Evolutionary conservation across 2,113 vertebrate genomes (phyloP).

Genomic region (Crotalus viridis): DNA sequence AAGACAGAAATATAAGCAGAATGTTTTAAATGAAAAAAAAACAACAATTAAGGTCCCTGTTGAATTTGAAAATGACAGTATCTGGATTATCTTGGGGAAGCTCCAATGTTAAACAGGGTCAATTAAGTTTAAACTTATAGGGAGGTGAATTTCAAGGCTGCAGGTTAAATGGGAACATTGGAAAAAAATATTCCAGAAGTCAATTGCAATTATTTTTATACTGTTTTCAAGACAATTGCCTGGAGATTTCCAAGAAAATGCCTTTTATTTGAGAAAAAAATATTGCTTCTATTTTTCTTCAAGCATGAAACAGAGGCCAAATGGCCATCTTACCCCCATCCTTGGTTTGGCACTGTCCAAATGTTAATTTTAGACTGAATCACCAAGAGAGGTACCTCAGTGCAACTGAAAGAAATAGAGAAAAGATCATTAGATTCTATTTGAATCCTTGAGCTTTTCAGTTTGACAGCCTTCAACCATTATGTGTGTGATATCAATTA

Average conservation of each 20-base stretch:
- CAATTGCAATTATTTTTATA: background rate
- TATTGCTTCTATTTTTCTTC: background rate
- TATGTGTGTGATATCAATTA: background rate
- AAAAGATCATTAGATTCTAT: background rate
- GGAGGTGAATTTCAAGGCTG: background rate
- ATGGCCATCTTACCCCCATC: background rate
- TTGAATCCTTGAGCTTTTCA: background rate
- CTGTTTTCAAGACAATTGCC: background rate
- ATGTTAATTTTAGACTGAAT: background rate
- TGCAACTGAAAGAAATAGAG: background rate
- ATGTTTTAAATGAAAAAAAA: background rate
- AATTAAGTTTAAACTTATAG: background rate
- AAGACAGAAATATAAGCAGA: background rate
- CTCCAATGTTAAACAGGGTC: background rate
- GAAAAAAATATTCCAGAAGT: background rate
- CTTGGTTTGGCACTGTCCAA: background rate
- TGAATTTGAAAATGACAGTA: background rate
- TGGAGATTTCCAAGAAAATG: background rate
- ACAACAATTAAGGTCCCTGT: background rate
- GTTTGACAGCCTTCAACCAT: background rate
- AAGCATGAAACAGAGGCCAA: background rate
- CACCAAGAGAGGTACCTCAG: background rate
- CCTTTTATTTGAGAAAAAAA: background rate
- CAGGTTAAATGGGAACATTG: background rate
- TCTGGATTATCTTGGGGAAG: background rate